These are phyloP conservation scores for Enteromius afrohamiltoni DNA, from an alignment of 2,797 vertebrate species.

Conservation along the genomic window DNA sequence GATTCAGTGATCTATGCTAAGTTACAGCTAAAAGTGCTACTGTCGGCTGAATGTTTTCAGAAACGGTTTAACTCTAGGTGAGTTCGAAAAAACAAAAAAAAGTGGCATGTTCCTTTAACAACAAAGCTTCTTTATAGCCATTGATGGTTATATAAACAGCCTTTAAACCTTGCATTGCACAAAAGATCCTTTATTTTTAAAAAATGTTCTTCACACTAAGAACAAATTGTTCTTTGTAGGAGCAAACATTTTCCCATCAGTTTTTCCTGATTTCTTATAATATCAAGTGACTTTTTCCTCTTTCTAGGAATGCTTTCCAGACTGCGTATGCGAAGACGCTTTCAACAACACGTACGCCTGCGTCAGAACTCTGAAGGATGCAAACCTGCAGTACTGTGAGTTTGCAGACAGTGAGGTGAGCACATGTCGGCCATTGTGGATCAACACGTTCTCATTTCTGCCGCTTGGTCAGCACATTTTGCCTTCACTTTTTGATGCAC, in stretches of 20 bases:
- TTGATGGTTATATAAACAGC: not conserved
- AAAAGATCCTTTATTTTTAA: not conserved
- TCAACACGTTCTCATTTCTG: not conserved
- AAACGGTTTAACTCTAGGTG: too few relatives aligned
- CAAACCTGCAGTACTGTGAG: slow-evolving; percentile 82
- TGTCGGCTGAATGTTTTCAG: too few relatives aligned
- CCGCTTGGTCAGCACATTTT: too few relatives aligned
- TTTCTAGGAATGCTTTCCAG: slow-evolving; percentile 80
- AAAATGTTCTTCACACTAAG: not conserved
- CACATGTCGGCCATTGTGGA: not conserved
- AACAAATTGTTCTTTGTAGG: not conserved
- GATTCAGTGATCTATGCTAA: too few relatives aligned
- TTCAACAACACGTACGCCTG: slow-evolving; percentile 86
- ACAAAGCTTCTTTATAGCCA: not conserved
- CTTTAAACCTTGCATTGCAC: not conserved
- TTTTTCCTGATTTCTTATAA: not conserved
- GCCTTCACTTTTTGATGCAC: too few relatives aligned
- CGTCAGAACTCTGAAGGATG: slow-evolving; percentile 70
- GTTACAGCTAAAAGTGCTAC: too few relatives aligned
- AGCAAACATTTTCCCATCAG: not conserved
- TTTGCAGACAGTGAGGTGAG: slow-evolving; percentile 81
- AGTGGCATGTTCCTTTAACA: not conserved
- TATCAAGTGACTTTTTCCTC: not conserved
- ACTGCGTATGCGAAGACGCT: slow-evolving; percentile 84
- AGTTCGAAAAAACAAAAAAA: too few relatives aligned